Evolutionary conservation across 64 coral and sea anemone species (phyloP).

Genomic region (Trachythela sp.): DNA sequence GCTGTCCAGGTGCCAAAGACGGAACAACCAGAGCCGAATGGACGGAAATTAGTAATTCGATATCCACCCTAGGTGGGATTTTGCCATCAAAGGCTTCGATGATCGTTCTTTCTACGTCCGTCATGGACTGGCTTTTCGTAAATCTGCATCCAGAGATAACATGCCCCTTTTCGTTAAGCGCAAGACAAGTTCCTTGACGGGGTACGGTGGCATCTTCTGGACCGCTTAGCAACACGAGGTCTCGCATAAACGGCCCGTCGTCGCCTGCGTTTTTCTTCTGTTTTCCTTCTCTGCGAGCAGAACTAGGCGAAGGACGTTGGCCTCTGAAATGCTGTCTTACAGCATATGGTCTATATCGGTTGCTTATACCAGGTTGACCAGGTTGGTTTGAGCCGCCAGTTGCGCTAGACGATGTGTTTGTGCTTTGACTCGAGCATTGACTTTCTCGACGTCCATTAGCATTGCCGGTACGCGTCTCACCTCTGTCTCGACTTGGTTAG

Average conservation of each 20-base stretch:
- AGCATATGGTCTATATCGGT: not conserved
- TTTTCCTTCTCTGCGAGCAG: not conserved
- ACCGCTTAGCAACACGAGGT: not conserved
- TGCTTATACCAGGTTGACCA: no score
- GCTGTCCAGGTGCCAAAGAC: no score
- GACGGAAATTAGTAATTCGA: conserved; percentile 36
- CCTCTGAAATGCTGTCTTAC: not conserved
- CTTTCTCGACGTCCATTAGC: not conserved
- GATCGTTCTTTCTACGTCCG: conserved; percentile 26
- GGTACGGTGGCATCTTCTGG: not conserved
- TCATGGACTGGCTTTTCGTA: not conserved
- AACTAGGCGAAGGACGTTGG: not conserved
- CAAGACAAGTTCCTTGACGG: not conserved
- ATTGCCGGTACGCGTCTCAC: not conserved
- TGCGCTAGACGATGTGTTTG: not conserved
- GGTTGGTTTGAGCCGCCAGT: no score
- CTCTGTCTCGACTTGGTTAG: not conserved
- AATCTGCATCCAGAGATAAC: not conserved
- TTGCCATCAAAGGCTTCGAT: conserved; percentile 26
- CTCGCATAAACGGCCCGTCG: not conserved
- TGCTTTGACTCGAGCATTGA: not conserved
- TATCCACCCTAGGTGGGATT: conserved; percentile 33
- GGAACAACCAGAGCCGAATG: conserved; percentile 30
- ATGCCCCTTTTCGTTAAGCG: not conserved
- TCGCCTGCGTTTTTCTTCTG: not conserved